Base-by-base conservation (phyloP, 1,140 invertebrate species). In the Brachionus rotundiformis region DNA sequence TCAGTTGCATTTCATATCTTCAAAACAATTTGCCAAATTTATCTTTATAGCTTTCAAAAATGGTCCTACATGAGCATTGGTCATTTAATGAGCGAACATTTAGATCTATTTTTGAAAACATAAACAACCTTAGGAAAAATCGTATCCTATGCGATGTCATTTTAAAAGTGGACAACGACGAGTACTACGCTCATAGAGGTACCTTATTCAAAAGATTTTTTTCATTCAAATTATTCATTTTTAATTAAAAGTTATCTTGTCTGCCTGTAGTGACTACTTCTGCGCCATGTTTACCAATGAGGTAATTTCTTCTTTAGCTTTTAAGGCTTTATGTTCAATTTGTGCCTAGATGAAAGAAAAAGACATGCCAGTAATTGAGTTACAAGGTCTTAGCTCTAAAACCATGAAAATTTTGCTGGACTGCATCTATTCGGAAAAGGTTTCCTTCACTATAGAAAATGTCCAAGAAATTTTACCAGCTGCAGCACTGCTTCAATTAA, bases 391-490 rank as follows among this genome's bases (percentile, higher is more conserved):
- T 41, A 91, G 92, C 82, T 90, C 92, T 41, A 89, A 91, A 82
- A 93, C 94, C 83, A 90, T 96, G 83, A 91, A 92, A 65, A 90
- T 91, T 81, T 89, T 96, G 2, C 90, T 97, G 76, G 92, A 95
- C 85, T 97, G 96, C 88, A 94, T 96, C 85, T 97, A 97, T 85
- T 94, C 94, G 84, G 94, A 94, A 89, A 89, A 90, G 5, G 86
- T 91, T 25, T 85, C 87, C 65, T 87, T 92, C n/a, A 89, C 85
- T 77, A 91, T 94, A 86, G 91, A 92, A 59, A 95, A 94, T 90
- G 94, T 96, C 16, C 94, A 96, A 88, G 94, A 96, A 84, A 88
- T 96, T 61, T 90, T 96, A 77, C 92, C 86, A 33, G 86, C 86
- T 33, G 87, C 87, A 4, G 86, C 85, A 79, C 82, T 87, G 0